Evolutionary conservation across 2,113 vertebrate genomes (phyloP).

Genomic region (Microtus pennsylvanicus): DNA sequence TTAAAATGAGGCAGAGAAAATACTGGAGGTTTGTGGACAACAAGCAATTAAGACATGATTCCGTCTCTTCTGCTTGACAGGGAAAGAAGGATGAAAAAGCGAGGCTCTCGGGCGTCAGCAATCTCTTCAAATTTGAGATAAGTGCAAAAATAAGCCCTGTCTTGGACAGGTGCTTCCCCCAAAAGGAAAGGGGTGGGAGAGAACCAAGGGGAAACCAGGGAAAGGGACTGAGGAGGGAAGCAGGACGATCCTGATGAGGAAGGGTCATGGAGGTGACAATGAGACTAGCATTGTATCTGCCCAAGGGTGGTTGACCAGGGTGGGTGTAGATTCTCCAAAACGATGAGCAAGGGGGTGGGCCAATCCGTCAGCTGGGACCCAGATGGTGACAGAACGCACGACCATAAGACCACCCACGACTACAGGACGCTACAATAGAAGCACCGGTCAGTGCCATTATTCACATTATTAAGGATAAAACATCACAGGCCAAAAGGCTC

Average conservation of each 20-base stretch:
- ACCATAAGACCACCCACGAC: conserved; percentile 84
- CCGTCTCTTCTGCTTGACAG: conserved; percentile 83
- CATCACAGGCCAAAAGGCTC: conserved; percentile 86
- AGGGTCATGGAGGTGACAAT: conserved; percentile 56
- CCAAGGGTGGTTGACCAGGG: conserved; percentile 49
- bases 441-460: conserved; percentile 86
- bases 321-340: conserved; percentile 46
- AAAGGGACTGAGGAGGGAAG: conserved; percentile 41
- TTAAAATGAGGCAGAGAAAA: conserved; percentile 72
- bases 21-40: conserved; percentile 72
- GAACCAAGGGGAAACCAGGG: conserved; percentile 67
- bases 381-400: conserved; percentile 81
- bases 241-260: conserved; percentile 53
- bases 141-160: conserved; percentile 82
- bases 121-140: conserved; percentile 85
- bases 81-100: conserved; percentile 81
- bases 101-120: conserved; percentile 85
- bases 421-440: conserved; percentile 85
- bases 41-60: conserved; percentile 75
- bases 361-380: conserved; percentile 73
- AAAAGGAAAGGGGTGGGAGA: conserved; percentile 69
- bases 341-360: conserved; percentile 63
- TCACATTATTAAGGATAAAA: conserved; percentile 88
- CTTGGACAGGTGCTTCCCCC: conserved; percentile 78
- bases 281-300: conserved; percentile 62